Percentiles rank a stretch among this genome's conserved stretches.
Conservation (phyloP, 1,140 invertebrate genomes). For the Habropoda laboriosa region DNA sequence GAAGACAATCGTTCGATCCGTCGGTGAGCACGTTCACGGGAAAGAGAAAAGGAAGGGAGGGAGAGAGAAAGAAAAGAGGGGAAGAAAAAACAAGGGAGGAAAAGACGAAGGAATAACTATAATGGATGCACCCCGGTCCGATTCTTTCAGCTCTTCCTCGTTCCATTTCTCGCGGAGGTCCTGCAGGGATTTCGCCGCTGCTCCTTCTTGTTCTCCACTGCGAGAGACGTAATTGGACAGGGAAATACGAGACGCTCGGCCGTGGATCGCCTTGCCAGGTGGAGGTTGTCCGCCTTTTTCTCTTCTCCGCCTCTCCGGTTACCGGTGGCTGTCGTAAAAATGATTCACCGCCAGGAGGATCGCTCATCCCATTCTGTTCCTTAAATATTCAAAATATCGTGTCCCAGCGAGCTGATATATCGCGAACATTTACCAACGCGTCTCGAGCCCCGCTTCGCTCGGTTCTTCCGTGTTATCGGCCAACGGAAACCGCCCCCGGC, state of each 20-base stretch:
- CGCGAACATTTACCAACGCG: constrained; percentile 30
- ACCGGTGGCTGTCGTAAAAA: constrained; percentile 59
- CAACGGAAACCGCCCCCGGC: constrained; percentile 4
- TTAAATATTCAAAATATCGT: constrained; percentile 62
- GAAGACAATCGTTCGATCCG: constrained; percentile 58
- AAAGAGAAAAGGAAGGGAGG: neutral
- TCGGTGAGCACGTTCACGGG: constrained; percentile 14
- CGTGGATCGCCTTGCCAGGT: constrained; percentile 43
- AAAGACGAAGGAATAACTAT: too few species aligned
- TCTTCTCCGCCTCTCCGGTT: constrained; percentile 35
- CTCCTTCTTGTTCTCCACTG: constrained; percentile 20
- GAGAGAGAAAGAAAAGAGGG: neutral
- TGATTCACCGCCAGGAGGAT: constrained; percentile 57
- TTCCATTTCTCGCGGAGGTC: constrained; percentile 38
- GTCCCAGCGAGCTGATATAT: constrained; percentile 37
- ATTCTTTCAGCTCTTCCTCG: constrained; percentile 42
- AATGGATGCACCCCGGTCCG: constrained; percentile 49
- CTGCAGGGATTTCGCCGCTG: constrained; percentile 54
- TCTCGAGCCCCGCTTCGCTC: neutral
- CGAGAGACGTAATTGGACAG: constrained; percentile 64
- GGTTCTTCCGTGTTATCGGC: constrained; percentile 34
- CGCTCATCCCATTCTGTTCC: constrained; percentile 33
- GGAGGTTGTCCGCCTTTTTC: constrained; percentile 11
- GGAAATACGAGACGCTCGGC: constrained; percentile 66
- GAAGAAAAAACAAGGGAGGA: neutral